Evolutionary conservation across 2,888 invertebrate genomes (phyloP).

Genomic region (Unio pictorum): DNA sequence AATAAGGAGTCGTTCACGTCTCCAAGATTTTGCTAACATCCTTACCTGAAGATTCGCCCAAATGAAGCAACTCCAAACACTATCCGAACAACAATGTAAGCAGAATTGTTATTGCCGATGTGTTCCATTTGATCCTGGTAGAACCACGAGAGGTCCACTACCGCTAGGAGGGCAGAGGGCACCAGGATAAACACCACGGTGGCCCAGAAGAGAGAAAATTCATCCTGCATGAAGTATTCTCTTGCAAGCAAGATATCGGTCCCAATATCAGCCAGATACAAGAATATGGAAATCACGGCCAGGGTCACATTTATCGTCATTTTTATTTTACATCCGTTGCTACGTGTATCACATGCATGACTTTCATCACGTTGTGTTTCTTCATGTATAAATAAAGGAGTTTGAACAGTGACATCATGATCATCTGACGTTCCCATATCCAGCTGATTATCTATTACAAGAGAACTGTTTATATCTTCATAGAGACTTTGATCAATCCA

Average conservation of each 20-base stretch:
- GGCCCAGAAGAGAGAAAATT: constrained; percentile 10
- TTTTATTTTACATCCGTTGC: too few species aligned
- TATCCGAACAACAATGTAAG: constrained; percentile 1
- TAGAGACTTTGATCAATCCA: too few species aligned
- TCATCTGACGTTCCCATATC: too few species aligned
- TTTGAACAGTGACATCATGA: too few species aligned
- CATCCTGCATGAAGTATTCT: constrained; percentile 9
- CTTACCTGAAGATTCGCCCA: constrained; percentile 21
- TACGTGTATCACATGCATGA: too few species aligned
- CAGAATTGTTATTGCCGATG: neutral
- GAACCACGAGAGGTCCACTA: constrained; percentile 22
- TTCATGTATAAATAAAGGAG: too few species aligned
- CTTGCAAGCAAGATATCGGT: constrained; percentile 20
- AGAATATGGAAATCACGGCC: constrained; percentile 6
- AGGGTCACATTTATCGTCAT: constrained; percentile 2
- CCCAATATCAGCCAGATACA: constrained; percentile 20
- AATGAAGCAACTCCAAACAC: constrained; percentile 10
- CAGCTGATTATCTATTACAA: too few species aligned
- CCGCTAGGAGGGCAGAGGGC: constrained; percentile 14
- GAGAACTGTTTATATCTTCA: too few species aligned
- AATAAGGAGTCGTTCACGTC: too few species aligned
- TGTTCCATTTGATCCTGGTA: constrained; percentile 8
- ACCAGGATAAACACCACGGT: constrained; percentile 17
- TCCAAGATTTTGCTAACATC: neutral
- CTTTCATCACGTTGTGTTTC: too few species aligned